Percentiles rank a stretch among this genome's conserved stretches.
These are phyloP conservation scores for Sebastes oblongus DNA, from an alignment of 2,797 vertebrate species.

Conservation along the genomic window DNA sequence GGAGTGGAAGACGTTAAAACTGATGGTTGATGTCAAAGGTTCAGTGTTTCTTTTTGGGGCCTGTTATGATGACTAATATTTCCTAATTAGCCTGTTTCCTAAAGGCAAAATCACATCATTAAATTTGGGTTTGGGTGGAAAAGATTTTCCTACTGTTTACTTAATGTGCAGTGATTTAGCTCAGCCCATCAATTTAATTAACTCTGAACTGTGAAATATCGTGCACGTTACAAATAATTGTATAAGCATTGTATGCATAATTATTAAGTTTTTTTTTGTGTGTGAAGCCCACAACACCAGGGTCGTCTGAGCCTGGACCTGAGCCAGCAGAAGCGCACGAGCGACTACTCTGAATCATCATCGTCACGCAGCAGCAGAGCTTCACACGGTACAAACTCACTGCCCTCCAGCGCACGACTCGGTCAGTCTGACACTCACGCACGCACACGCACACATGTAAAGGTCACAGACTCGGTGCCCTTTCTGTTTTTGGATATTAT, in stretches of 20 bases:
- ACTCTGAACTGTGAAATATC: constrained; percentile 14
- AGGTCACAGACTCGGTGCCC: constrained; percentile 11
- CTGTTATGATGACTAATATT: constrained; percentile 13
- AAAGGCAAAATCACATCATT: constrained; percentile 18
- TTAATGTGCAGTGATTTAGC: constrained; percentile 1
- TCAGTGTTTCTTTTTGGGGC: background rate
- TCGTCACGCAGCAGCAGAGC: constrained; percentile 88
- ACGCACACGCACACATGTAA: constrained; percentile 40
- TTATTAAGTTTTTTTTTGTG: background rate
- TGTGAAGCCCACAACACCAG: constrained; percentile 90
- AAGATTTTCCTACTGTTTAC: constrained; percentile 9
- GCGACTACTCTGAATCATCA: constrained; percentile 84
- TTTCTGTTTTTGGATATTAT: constrained; percentile 2
- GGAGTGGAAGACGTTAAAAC: no score
- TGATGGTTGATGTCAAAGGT: background rate
- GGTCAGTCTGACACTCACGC: constrained; percentile 84
- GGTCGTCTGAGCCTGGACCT: constrained; percentile 94
- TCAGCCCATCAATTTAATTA: constrained; percentile 30
- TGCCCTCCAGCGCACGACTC: constrained; percentile 94
- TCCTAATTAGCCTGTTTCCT: constrained; percentile 25
- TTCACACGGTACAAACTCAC: constrained; percentile 94
- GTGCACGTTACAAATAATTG: background rate
- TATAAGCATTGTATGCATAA: background rate
- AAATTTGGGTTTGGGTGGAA: constrained; percentile 1
- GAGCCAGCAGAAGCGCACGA: constrained; percentile 86